Percentiles rank a stretch among this genome's conserved stretches.
Conservation (phyloP, 2,888 invertebrate genomes). For the Coenonympha glycerion region DNA sequence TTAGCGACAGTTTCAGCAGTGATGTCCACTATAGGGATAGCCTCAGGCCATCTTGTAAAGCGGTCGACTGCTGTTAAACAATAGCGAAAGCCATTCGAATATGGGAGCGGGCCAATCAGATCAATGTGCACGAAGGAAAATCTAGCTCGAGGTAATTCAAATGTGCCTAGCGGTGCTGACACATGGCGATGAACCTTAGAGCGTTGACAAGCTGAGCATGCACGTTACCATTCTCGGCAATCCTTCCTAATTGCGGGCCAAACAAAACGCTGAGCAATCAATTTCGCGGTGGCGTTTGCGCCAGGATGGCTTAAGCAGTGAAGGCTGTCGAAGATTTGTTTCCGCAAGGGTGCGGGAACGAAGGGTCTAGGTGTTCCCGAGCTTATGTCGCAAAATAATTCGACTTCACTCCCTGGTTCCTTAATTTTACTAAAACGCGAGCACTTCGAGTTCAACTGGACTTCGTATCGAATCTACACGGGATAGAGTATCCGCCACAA, state of each 20-base stretch:
- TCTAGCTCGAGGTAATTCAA: slow-evolving; percentile 25
- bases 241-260: slow-evolving; percentile 24
- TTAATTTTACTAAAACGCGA: slow-evolving; percentile 16
- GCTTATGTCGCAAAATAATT: slow-evolving; percentile 27
- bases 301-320: slow-evolving; percentile 33
- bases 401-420: too few species aligned
- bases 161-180: slow-evolving; percentile 37
- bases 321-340: slow-evolving; percentile 27
- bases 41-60: too few species aligned
- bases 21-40: too few species aligned
- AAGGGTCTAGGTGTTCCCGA: slow-evolving; percentile 25
- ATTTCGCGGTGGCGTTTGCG: slow-evolving; percentile 19
- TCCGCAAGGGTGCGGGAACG: slow-evolving; percentile 18
- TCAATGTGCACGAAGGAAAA: too few species aligned
- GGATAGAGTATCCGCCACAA: slow-evolving; percentile 14
- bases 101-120: too few species aligned
- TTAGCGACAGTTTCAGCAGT: too few species aligned
- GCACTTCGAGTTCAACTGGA: slow-evolving; percentile 8
- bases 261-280: slow-evolving; percentile 39
- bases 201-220: slow-evolving; percentile 40
- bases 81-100: too few species aligned
- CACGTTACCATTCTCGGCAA: slow-evolving; percentile 21
- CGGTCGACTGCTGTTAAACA: too few species aligned
- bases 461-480: slow-evolving; percentile 26
- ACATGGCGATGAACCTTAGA: slow-evolving; percentile 32